Percentiles rank a stretch among this genome's conserved stretches.
Evolutionary conservation across 2,797 vertebrate species (phyloP).

Genomic region (Vireo griseus): DNA sequence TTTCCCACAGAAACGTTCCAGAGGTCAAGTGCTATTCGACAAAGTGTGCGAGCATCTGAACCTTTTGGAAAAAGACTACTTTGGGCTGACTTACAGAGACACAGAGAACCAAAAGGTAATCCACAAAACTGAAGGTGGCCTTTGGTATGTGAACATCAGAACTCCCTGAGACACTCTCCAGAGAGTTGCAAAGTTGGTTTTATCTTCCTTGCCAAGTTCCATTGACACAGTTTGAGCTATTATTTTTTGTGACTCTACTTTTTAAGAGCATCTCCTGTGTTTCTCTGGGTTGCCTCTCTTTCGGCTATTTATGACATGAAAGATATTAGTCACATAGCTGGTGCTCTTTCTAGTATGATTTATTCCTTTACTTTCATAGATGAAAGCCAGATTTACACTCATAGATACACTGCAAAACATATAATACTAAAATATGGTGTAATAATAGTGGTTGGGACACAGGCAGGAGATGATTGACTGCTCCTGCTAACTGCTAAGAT

Average conservation of each 20-base stretch:
- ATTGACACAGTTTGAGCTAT: not conserved
- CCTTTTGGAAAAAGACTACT: slow-evolving; percentile 96
- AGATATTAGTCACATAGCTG: not conserved
- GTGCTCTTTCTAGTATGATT: not conserved
- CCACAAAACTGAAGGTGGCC: not conserved
- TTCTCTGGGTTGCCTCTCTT: not conserved
- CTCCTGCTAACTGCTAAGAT: not conserved
- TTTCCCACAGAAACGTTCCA: slow-evolving; percentile 86
- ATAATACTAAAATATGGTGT: not conserved
- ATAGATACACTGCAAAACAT: not conserved
- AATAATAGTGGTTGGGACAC: not conserved
- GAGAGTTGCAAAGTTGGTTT: not conserved
- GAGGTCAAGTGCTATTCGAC: slow-evolving; percentile 89
- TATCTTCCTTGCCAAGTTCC: not conserved
- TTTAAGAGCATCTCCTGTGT: not conserved
- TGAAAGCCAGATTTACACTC: not conserved
- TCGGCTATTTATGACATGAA: not conserved
- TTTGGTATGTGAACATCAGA: not conserved
- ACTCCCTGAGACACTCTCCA: not conserved
- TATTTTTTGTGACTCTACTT: not conserved
- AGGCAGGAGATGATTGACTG: not conserved
- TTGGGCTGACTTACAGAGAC: slow-evolving; percentile 90
- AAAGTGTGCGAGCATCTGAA: slow-evolving; percentile 97
- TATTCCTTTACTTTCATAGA: not conserved
- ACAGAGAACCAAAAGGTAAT: slow-evolving; percentile 94